phyloP scores from a whole-genome alignment of 2,797 vertebrate genomes.

The Chelon labrosus region DNA sequence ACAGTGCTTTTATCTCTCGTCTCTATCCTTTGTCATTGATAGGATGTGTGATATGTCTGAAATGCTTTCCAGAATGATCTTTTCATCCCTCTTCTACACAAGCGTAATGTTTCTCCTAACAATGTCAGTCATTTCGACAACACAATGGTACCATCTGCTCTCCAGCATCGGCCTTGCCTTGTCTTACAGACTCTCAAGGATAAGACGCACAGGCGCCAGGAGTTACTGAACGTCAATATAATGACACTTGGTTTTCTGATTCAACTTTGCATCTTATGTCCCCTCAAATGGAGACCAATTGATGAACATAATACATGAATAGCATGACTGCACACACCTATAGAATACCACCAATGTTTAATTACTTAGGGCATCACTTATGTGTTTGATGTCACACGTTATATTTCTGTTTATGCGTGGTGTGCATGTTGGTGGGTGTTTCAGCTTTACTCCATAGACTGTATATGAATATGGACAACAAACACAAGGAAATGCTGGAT shows the following conservation, averaged over 20 bases:
- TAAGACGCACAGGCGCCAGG: conserved; percentile 4
- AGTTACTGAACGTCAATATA: conserved; percentile 19
- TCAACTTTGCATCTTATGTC: conserved; percentile 11
- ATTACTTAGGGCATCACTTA: conserved; percentile 8
- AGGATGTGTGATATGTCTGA: neutral
- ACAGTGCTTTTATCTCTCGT: conserved; percentile 4
- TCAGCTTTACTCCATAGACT: neutral
- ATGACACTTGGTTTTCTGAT: conserved; percentile 5
- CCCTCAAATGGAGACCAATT: neutral
- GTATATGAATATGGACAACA: too few relatives aligned
- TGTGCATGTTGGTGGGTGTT: neutral
- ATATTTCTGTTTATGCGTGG: conserved; percentile 2
- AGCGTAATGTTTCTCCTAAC: neutral
- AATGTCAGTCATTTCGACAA: conserved; percentile 16
- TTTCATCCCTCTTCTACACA: neutral
- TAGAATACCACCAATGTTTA: too few relatives aligned
- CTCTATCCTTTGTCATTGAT: neutral
- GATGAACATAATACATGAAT: conserved; percentile 12
- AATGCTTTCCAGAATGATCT: neutral
- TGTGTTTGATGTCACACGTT: neutral
- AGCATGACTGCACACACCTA: neutral
- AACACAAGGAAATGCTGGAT: too few relatives aligned
- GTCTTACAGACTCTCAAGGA: conserved; percentile 13
- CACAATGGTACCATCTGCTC: neutral
- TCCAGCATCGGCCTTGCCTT: neutral